Evolutionary conservation across 2,888 invertebrate species (phyloP), one percentile per base, ranked within the genome.

Genomic region (Synergus itoensis): DNA sequence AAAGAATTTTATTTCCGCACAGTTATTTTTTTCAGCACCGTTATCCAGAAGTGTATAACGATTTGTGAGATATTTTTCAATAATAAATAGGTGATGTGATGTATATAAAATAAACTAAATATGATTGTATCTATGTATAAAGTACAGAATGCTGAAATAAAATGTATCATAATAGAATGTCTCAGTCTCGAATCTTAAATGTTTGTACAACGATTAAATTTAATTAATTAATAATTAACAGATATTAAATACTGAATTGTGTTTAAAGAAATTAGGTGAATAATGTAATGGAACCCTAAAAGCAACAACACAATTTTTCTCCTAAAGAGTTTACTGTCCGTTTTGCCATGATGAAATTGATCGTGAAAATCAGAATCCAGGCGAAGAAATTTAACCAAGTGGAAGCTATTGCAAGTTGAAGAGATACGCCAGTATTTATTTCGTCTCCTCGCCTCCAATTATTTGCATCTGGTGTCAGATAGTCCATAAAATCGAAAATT

Each of bases 401-500:
- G 0, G 94, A 91, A 16, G 94, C 88, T 11, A 97, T 91, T 0
- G 96, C 95, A 41, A 96, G 88, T 79, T 95, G 95, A 77, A 97
- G 92, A 14, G 95, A 94, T 4, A 95, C 89, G 0, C 96, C 95
- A 0, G 96, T 97, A 88, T 97, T 96, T 62, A 97, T 96, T 83
- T 94, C 94, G 75, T 94, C 95, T 12, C 95, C 95, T 53, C 95
- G 94, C 40, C 95, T 93, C 84, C 94, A 94, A 84, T 95, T 94
- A 76, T 94, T 95, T 0, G 94, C 93, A 85, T 96, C 95, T 76
- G 96, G 95, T 81, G 96, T 96, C 80, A 97, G 92, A 87, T 96
- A 97, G 90, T 97, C 97, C 96, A 97, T 96, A 90, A 96, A 97
- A 92, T 97, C 97, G 86, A 95, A 95, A 76, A 97, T 94, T 0